phyloP scores from a whole-genome alignment of 2,888 invertebrate genomes.

The Dusona sp. region DNA sequence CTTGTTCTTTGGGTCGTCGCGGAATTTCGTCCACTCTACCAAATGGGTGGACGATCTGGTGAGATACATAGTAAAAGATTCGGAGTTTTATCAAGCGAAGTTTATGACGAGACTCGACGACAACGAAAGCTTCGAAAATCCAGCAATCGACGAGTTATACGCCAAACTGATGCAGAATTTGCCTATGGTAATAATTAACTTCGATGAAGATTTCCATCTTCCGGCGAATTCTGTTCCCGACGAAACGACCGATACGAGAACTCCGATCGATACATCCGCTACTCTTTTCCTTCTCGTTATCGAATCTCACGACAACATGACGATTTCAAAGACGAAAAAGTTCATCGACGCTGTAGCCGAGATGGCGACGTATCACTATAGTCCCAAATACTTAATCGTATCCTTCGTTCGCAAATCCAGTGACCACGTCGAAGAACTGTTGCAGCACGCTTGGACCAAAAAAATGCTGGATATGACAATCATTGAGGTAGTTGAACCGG shows the following conservation, averaged over 20 bases:
- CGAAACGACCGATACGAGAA: background rate
- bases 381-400: conserved; percentile 52
- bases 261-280: conserved; percentile 8
- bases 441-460: conserved; percentile 59
- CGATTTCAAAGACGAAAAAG: background rate
- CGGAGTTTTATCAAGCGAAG: background rate
- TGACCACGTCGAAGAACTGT: conserved; percentile 47
- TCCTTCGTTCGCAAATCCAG: conserved; percentile 4
- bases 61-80: conserved; percentile 12
- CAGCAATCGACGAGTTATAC: conserved; percentile 20
- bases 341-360: conserved; percentile 33
- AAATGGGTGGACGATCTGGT: conserved; percentile 47
- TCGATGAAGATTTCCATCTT: background rate
- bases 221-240: background rate
- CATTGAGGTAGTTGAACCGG: conserved; percentile 51
- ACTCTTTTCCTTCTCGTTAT: conserved; percentile 33
- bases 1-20: background rate
- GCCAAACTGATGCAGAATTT: conserved; percentile 1
- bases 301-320: background rate
- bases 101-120: conserved; percentile 1
- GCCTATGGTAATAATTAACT: conserved; percentile 9
- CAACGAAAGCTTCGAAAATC: background rate
- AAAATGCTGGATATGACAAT: conserved; percentile 64
- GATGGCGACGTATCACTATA: conserved; percentile 35
- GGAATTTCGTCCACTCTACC: conserved; percentile 2